Conservation (phyloP, 2,113 vertebrate species). For the Progne subis region DNA sequence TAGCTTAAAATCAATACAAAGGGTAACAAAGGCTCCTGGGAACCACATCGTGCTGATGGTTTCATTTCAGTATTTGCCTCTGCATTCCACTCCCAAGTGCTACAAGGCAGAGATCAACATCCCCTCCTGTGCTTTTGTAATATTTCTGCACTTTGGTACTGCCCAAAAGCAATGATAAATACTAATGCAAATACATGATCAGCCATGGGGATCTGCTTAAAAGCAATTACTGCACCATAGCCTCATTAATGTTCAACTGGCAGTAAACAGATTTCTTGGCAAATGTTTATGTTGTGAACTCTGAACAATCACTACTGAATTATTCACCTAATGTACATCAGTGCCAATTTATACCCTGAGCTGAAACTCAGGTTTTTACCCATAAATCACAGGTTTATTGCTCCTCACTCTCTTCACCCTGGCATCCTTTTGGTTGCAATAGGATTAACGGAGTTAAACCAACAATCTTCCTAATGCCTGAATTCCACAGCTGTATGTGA, state of each 20-base stretch:
- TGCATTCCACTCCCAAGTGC: not conserved
- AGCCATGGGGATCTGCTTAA: slow-evolving; percentile 1
- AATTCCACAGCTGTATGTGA: not conserved
- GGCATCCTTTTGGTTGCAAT: not conserved
- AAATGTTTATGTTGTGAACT: not conserved
- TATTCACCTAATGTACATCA: not conserved
- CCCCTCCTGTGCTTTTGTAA: not conserved
- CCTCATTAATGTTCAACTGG: slow-evolving; percentile 33
- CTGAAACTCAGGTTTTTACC: not conserved
- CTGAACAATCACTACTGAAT: not conserved
- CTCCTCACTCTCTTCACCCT: not conserved
- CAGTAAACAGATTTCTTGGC: not conserved
- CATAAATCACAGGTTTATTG: not conserved
- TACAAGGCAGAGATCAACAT: not conserved
- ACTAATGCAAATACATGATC: not conserved
- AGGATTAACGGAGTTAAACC: not conserved
- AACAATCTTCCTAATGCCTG: not conserved
- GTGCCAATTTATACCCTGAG: not conserved
- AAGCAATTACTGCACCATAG: not conserved
- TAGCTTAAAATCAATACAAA: not conserved
- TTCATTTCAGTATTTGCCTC: not conserved
- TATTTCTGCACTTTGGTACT: not conserved
- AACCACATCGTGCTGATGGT: not conserved
- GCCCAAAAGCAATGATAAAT: slow-evolving; percentile 8
- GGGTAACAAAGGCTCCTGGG: not conserved